Conservation (phyloP, 2,113 vertebrate genomes). For the Potamarius usumacintae region DNA sequence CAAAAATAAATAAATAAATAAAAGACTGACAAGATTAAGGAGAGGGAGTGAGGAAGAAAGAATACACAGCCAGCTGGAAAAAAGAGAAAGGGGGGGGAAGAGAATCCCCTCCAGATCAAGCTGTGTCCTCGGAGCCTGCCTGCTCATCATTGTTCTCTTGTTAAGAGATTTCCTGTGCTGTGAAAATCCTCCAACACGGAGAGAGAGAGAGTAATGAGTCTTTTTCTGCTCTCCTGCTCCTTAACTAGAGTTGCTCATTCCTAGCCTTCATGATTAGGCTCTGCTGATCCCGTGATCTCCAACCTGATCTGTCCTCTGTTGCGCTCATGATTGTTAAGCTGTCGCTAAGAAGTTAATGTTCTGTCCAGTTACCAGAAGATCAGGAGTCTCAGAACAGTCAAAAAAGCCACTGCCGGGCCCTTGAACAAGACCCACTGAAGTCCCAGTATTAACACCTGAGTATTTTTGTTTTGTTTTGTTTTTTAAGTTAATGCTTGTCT, state of each 20-base stretch:
- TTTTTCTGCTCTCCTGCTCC: conserved; percentile 19
- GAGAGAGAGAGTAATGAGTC: conserved; percentile 20
- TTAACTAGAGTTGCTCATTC: conserved; percentile 6
- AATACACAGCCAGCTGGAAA: not conserved
- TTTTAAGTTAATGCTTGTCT: not conserved
- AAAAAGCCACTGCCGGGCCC: not conserved
- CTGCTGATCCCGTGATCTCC: not conserved
- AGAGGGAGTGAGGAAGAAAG: not conserved
- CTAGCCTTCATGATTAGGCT: not conserved
- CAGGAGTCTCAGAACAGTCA: not conserved
- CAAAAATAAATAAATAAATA: conserved; percentile 2
- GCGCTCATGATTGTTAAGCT: not conserved
- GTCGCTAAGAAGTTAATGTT: not conserved
- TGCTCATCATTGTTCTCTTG: conserved; percentile 24
- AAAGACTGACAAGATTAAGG: not conserved
- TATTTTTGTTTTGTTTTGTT: not conserved
- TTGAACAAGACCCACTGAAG: not conserved
- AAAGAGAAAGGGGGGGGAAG: not conserved
- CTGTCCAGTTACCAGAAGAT: not conserved
- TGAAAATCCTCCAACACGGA: conserved; percentile 13
- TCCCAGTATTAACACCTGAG: not conserved
- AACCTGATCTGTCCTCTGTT: not conserved
- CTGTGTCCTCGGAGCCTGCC: not conserved
- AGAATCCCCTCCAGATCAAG: conserved; percentile 23
- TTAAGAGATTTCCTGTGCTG: conserved; percentile 30